Percentiles rank a stretch among this genome's conserved stretches.
Conservation (phyloP, 2,888 invertebrate species). For the Drosophila merina region DNA sequence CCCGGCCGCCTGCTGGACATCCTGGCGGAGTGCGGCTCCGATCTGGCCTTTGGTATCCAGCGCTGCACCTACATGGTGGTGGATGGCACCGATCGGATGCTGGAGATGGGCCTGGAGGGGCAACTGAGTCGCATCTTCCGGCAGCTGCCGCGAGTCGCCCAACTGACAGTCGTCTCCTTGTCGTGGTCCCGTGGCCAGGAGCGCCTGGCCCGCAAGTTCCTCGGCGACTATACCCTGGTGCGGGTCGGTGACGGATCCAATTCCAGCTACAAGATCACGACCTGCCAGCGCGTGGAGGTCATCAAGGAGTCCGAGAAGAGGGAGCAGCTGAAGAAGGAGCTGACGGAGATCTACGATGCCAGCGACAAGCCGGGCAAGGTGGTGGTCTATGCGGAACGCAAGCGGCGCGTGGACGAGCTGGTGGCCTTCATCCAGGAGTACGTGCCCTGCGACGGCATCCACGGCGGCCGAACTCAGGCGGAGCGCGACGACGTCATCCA, state of each 20-base stretch:
- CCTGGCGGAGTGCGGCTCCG: constrained; percentile 86
- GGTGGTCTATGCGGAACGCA: constrained; percentile 95
- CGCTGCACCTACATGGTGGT: constrained; percentile 94
- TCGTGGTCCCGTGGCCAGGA: constrained; percentile 96
- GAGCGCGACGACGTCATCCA: constrained; percentile 87
- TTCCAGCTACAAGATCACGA: constrained; percentile 90
- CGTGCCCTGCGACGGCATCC: constrained; percentile 86
- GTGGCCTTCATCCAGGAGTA: constrained; percentile 87
- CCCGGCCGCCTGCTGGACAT: constrained; percentile 96
- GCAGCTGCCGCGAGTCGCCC: constrained; percentile 92
- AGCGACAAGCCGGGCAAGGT: constrained; percentile 90
- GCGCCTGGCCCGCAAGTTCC: constrained; percentile 92
- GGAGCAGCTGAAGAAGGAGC: constrained; percentile 48
- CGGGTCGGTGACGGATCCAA: constrained; percentile 89
- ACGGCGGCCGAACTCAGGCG: constrained; percentile 89
- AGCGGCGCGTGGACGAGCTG: constrained; percentile 91
- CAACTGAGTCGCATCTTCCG: constrained; percentile 92
- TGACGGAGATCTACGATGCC: constrained; percentile 88
- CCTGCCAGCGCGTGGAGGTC: constrained; percentile 90
- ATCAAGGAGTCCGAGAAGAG: constrained; percentile 88
- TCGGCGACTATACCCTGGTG: constrained; percentile 94
- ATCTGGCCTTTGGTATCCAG: constrained; percentile 86
- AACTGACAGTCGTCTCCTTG: constrained; percentile 97
- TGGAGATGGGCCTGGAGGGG: constrained; percentile 93
- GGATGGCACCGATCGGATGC: constrained; percentile 96